A percentile compares a stretch with the other conserved stretches of the same genome.
Evolutionary conservation across 2,888 invertebrate species (phyloP).

Genomic region (Megastigmus dorsalis): DNA sequence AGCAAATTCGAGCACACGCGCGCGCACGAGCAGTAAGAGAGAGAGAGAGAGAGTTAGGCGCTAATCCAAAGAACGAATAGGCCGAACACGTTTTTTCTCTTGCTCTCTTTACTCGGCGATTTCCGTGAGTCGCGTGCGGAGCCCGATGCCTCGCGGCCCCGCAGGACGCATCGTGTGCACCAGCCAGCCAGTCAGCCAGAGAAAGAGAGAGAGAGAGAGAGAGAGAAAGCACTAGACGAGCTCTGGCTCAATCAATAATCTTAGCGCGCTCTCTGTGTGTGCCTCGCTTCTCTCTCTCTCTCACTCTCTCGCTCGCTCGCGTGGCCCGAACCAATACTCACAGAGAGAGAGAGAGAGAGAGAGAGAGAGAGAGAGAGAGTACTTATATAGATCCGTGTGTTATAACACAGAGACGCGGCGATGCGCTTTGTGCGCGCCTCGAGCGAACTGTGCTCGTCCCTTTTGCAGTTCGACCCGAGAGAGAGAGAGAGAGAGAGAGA

Average conservation of each 20-base stretch:
- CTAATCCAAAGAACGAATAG: conserved; percentile 15
- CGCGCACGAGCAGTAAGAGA: no score
- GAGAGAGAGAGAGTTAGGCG: background rate
- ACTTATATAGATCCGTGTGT: no score
- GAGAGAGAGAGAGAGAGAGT: no score
- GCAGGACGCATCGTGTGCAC: background rate
- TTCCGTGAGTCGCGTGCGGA: conserved; percentile 39
- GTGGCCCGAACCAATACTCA: no score
- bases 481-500: no score
- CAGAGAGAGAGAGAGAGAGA: no score
- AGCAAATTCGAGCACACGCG: background rate
- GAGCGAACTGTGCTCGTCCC: no score
- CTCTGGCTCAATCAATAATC: conserved; percentile 36
- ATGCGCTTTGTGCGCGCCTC: no score
- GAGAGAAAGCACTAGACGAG: background rate
- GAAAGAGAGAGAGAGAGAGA: background rate
- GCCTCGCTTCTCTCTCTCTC: background rate
- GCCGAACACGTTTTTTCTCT: conserved; percentile 29
- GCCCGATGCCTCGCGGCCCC: conserved; percentile 5
- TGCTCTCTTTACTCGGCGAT: background rate
- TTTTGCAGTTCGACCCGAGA: no score
- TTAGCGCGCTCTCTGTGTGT: background rate
- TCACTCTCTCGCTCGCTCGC: background rate
- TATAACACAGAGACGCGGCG: no score
- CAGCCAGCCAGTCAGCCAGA: no score